A percentile compares a stretch with the other conserved stretches of the same genome.
Conservation (phyloP, 2,797 vertebrate genomes). For the Hydrolagus colliei region DNA sequence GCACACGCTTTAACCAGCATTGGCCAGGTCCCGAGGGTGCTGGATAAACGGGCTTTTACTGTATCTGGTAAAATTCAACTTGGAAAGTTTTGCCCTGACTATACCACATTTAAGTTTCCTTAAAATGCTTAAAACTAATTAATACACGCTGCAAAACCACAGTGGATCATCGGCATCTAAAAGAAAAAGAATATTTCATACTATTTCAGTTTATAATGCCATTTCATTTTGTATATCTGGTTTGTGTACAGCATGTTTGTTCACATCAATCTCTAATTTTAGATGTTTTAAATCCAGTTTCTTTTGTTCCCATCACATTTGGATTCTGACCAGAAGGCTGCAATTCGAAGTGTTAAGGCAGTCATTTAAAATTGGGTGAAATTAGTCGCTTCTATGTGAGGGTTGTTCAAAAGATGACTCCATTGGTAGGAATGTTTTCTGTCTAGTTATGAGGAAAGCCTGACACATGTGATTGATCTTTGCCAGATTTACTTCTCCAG, state of each 20-base stretch:
- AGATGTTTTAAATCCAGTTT: neutral
- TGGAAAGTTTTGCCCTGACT: no score
- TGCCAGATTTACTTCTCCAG: neutral
- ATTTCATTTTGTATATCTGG: neutral
- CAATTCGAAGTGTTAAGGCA: no score
- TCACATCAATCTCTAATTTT: neutral
- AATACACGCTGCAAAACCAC: neutral
- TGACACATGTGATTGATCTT: neutral
- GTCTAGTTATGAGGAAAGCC: neutral
- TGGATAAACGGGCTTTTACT: no score
- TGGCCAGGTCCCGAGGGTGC: no score
- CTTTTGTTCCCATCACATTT: neutral
- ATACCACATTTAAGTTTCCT: no score
- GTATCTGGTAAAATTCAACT: no score
- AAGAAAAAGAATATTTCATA: neutral
- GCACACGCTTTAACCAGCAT: no score
- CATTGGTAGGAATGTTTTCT: neutral
- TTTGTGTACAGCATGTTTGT: neutral
- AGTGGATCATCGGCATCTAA: conserved; percentile 11
- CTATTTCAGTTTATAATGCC: neutral
- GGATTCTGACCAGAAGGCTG: neutral
- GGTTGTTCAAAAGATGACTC: neutral
- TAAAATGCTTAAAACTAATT: conserved; percentile 18
- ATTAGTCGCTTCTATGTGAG: neutral
- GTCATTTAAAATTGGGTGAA: neutral